phyloP scores from a whole-genome alignment of 2,113 vertebrate species.

The Sturnira hondurensis region DNA sequence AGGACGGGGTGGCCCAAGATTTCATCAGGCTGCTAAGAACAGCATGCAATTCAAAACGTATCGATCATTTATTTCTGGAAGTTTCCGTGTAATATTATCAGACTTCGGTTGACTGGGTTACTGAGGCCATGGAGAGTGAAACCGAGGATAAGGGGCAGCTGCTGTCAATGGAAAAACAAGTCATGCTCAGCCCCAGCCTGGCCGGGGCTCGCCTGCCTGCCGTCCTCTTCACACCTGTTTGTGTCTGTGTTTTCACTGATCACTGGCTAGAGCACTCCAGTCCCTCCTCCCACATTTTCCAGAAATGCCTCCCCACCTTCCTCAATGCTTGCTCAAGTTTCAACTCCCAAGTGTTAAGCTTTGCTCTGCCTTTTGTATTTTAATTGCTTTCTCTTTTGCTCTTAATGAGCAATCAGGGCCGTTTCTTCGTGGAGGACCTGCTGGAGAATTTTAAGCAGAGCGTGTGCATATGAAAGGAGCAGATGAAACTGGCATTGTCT shows the following conservation, averaged over 20 bases:
- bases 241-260: background rate
- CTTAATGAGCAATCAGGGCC: conserved; percentile 60
- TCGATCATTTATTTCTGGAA: background rate
- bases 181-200: background rate
- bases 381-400: conserved; percentile 64
- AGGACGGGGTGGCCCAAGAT: background rate
- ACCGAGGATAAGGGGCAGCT: too few relatives aligned
- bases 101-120: background rate
- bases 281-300: background rate
- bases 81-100: background rate
- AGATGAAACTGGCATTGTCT: background rate
- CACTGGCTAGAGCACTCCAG: background rate
- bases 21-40: too few relatives aligned
- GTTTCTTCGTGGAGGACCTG: conserved; percentile 65
- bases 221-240: background rate
- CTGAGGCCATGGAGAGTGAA: background rate
- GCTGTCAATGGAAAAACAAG: background rate
- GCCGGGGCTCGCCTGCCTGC: fast-evolving
- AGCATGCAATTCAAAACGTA: background rate
- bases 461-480: conserved; percentile 7
- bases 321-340: conserved; percentile 20
- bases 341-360: background rate
- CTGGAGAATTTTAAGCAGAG: conserved; percentile 29
- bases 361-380: conserved; percentile 46
- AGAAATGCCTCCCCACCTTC: background rate